A percentile compares a stretch with the other conserved stretches of the same genome.
Conservation (phyloP, 2,797 vertebrate species). For the Lemur catta region DNA sequence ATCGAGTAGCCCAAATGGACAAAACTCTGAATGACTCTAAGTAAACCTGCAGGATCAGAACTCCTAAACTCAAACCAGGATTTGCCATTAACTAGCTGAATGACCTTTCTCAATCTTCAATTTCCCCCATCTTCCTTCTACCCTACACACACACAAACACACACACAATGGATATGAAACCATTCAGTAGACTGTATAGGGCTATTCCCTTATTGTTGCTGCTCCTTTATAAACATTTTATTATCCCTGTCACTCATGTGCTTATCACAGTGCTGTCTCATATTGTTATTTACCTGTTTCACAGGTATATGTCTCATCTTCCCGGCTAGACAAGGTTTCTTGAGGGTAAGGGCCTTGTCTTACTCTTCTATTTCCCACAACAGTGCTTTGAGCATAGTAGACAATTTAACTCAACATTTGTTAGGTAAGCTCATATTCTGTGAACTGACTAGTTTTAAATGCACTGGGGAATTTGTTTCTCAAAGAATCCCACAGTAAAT, state of each 20-base stretch:
- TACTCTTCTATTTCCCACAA: slow-evolving; percentile 54
- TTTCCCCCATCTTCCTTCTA: not conserved
- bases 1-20: not conserved
- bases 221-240: not conserved
- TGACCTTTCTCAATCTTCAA: not conserved
- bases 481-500: slow-evolving; percentile 23
- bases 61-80: not conserved
- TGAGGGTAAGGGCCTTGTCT: slow-evolving; percentile 46
- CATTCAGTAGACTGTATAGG: not conserved
- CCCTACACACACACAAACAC: not conserved
- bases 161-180: not conserved
- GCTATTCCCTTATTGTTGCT: no score
- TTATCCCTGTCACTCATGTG: not conserved
- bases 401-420: slow-evolving; percentile 32
- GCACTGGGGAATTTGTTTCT: slow-evolving; percentile 15
- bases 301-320: slow-evolving; percentile 44
- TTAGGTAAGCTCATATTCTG: slow-evolving; percentile 24
- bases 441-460: slow-evolving; percentile 39
- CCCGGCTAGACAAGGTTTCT: slow-evolving; percentile 37
- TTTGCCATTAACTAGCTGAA: not conserved
- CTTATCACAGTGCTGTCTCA: not conserved
- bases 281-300: slow-evolving; percentile 61
- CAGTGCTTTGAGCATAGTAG: slow-evolving; percentile 14
- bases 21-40: not conserved
- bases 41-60: not conserved